These are phyloP conservation scores for Aphyosemion australe DNA, from an alignment of 2,113 vertebrate genomes.

Conservation along the genomic window DNA sequence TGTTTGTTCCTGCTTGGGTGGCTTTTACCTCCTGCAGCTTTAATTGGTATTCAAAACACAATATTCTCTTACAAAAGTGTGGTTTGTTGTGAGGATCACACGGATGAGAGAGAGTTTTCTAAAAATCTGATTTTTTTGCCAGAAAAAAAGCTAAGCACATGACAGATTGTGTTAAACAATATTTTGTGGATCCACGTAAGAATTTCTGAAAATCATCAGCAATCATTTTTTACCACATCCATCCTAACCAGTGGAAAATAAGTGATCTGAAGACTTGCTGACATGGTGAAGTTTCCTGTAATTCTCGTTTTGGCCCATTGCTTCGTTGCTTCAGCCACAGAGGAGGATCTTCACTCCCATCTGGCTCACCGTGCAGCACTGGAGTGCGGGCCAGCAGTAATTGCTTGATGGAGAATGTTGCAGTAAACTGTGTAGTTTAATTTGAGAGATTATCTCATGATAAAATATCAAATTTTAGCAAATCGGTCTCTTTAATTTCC, in stretches of 20 bases:
- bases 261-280: slow-evolving; percentile 64
- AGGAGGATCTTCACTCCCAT: slow-evolving; percentile 57
- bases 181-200: slow-evolving; percentile 31
- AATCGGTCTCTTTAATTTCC: no score
- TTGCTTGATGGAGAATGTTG: slow-evolving; percentile 46
- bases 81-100: slow-evolving; percentile 12
- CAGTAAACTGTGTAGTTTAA: slow-evolving; percentile 28
- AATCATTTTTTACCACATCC: slow-evolving; percentile 50
- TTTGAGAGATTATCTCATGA: background rate
- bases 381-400: slow-evolving; percentile 43
- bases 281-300: slow-evolving; percentile 64
- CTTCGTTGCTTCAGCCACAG: slow-evolving; percentile 43
- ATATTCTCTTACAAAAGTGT: slow-evolving; percentile 16
- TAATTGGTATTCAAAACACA: slow-evolving; percentile 36
- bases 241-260: slow-evolving; percentile 63
- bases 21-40: slow-evolving; percentile 31
- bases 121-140: slow-evolving; percentile 24
- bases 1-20: slow-evolving; percentile 40
- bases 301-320: slow-evolving; percentile 58
- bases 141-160: slow-evolving; percentile 12
- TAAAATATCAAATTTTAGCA: background rate
- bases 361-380: slow-evolving; percentile 37
- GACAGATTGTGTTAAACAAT: slow-evolving; percentile 31
- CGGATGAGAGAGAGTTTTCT: slow-evolving; percentile 27
- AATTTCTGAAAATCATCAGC: slow-evolving; percentile 52